Base-by-base conservation (phyloP, 2,888 invertebrate species). In the Acanthococcus lagerstroemiae region DNA sequence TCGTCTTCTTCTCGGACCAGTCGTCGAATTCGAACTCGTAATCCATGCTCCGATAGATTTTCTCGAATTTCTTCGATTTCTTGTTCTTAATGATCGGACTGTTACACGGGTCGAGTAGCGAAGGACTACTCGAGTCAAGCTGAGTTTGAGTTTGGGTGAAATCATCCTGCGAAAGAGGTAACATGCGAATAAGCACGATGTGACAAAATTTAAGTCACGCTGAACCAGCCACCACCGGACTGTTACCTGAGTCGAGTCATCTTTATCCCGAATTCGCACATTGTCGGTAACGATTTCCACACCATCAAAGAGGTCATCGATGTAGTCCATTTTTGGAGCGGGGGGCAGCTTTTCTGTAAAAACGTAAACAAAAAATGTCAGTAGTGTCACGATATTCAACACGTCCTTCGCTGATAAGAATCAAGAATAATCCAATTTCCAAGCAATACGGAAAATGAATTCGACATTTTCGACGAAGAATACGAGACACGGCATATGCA, bases 11-110 rank as follows among this genome's bases (percentile, higher is more conserved):
- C 5, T 15, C 12, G 52, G 61, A 52, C 61, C 61, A 61, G 24
- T 61, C 61, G 52, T 30, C 30, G n/a, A 27, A 61, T 4, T 61
- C 61, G 52, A 61, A 61, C 9, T 54, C 52, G 50, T 21, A 50
- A 37, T 61, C 61, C 58, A 58, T 58, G 19, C 45, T 45, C 9
- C 45, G 45, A 9, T 58, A 58, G 9, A 45, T 44, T 45, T 58
- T 44, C 1, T 22, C 45, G 12, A 58, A 25, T 25, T 58, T 58
- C 25, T 58, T 58, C 46, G 58, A 24, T 37, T 25, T 19, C 6
- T 24, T 58, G n/a, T 45, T 45, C 24, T 24, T 45, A 12, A 58
- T 24, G 7, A 58, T 17, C 1, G 58, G 58, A 58, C 58, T 58
- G 17, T 45, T n/a, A 17, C 44, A 17, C 22, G 25, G 22, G n/a